Base-by-base conservation (phyloP, 2,113 vertebrate species). In the Raja brachyura region DNA sequence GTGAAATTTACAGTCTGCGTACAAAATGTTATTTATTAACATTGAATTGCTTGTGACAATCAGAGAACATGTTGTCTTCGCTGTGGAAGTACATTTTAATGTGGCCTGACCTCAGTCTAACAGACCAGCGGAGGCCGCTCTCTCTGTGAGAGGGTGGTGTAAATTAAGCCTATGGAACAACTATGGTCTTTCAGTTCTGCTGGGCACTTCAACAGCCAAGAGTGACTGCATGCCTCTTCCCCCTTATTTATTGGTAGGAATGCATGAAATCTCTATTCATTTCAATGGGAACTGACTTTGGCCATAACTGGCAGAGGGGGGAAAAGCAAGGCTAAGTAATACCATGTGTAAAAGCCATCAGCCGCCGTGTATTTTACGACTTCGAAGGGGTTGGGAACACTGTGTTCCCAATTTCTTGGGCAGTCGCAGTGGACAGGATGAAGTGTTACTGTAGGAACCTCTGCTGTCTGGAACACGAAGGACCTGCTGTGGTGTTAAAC, bases 291-390 rank as follows among this genome's bases (percentile, higher is more conserved):
- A 88, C 63, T 31, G 8, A 63, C 56, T 88, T 88, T 88, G 83
- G 83, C 83, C 59, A 48, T 13, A 16, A 31, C 1, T 31, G 59
- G 83, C 28, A 63, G n/a, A 63, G 4, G 39, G 39, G 39, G 83
- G 31, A 88, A 63, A 31, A 16, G 83, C 31, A 63, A 31, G 28
- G 0, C 25, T 88, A 63, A 88, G 59, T 61, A 66, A 54, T 88
- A 88, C 59, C 28, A 33, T 63, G 59, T 88, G 83, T 88, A 31
- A 16, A 88, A 88, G 83, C 83, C 59, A 66, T 88, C 59, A 63
- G 59, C 83, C 63, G 5, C 59, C 59, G 61, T 56, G 56, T 83
- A 83, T 14, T 31, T 66, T 63, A 31, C 61, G 61, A 28, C 16
- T 31, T 63, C 31, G 59, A 63, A 48, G 31, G 61, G n/a, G 11